Evolutionary conservation across 2,113 vertebrate species (phyloP), one percentile per base, ranked within the genome.

Genomic region (Polypterus bichir): DNA sequence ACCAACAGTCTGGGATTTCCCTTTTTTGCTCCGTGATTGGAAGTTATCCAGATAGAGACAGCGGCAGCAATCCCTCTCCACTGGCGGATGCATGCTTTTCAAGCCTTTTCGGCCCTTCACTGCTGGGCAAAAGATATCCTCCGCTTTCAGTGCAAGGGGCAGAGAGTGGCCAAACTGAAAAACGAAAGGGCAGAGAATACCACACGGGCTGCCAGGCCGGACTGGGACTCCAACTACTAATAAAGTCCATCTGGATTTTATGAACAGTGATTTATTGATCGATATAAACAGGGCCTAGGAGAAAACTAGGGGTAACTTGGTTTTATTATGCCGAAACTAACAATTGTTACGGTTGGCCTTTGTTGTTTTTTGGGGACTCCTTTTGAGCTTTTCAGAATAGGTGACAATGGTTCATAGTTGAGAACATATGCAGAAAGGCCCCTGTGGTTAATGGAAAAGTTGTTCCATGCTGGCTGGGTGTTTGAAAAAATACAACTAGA

Each of bases 341-440:
- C 89, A 94, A 91, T 93, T 93, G 92, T 86, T 94, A 94, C 91
- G 90, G 88, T 92, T 89, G 87, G 91, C 78, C 87, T 86, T 89
- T 91, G 87, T 89, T 81, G 82, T 86, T 88, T 83, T 79, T 84
- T 83, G 60, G 61, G 63, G 77, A 72, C 79, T 89, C 80, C 90
- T 92, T 96, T 93, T 91, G 90, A 94, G 90, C 88, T 86, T 92
- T 93, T 94, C 89, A 95, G 84, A 89, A 83, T 87, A 90, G 82
- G 86, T 91, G 91, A 98, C 93, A 98, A 98, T 92, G 80, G 92
- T 77, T 87, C 88, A 90, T 90, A 91, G 92, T 97, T 94, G 92
- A 96, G 92, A 97, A 97, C 91, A 96, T 96, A 94, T 96, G 93
- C 94, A 95, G 89, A 84, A 86, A 91, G 89, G 93, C 92, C 92